Evolutionary conservation across 2,888 invertebrate species (phyloP).

Genomic region (Drosophila melanosoma): DNA sequence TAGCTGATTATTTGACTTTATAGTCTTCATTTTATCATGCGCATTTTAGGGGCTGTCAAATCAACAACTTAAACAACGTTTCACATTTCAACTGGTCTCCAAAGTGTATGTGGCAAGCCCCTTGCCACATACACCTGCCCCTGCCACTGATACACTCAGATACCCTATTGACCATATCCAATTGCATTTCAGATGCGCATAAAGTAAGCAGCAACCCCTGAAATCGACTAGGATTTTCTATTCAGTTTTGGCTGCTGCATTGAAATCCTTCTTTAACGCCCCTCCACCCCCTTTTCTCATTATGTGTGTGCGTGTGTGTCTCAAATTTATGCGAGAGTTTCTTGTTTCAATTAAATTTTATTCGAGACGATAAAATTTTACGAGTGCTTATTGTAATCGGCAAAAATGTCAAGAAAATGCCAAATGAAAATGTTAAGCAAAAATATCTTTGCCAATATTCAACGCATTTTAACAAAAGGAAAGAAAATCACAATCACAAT

Average conservation of each 20-base stretch:
- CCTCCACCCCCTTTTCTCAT: slow-evolving; percentile 9
- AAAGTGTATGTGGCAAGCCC: slow-evolving; percentile 3
- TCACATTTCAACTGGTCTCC: slow-evolving; percentile 31
- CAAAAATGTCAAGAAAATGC: slow-evolving; percentile 68
- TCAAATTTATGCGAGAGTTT: slow-evolving; percentile 77
- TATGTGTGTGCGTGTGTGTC: slow-evolving; percentile 1
- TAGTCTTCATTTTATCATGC: slow-evolving; percentile 7
- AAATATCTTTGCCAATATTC: slow-evolving; percentile 46
- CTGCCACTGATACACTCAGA: slow-evolving; percentile 6
- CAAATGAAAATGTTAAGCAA: slow-evolving; percentile 55
- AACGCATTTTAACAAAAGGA: slow-evolving; percentile 21
- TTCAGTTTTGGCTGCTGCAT: slow-evolving; percentile 33
- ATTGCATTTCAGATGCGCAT: slow-evolving; percentile 78
- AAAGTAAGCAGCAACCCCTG: slow-evolving; percentile 45
- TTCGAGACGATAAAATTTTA: slow-evolving; percentile 75
- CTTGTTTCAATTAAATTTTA: slow-evolving; percentile 81
- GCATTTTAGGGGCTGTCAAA: slow-evolving; percentile 44
- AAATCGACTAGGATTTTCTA: slow-evolving; percentile 35
- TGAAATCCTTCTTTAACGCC: slow-evolving; percentile 34
- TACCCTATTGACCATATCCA: slow-evolving; percentile 66
- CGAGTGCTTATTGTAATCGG: slow-evolving; percentile 67
- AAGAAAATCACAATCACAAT: neutral
- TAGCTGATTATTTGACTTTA: neutral
- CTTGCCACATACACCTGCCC: slow-evolving; percentile 2
- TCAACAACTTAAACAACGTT: slow-evolving; percentile 46